These are phyloP conservation scores for Calephelis virginiensis DNA, from an alignment of 1,140 invertebrate species.

Conservation along the genomic window DNA sequence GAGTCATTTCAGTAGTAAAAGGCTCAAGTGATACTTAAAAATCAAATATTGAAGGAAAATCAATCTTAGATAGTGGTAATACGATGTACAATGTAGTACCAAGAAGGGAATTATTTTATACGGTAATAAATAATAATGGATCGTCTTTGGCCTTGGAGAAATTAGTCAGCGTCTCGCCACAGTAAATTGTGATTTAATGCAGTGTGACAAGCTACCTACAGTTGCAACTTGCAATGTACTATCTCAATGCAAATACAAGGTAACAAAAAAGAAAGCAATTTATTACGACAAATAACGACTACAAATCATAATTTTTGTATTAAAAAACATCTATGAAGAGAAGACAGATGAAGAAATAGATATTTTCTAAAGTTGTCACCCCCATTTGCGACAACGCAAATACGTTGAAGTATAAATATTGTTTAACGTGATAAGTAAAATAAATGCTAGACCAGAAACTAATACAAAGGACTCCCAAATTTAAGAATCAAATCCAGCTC, in stretches of 20 bases:
- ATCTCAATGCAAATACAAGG: slow-evolving; percentile 2
- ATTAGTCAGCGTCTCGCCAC: slow-evolving; percentile 65
- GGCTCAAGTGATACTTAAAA: slow-evolving; percentile 57
- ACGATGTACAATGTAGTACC: slow-evolving; percentile 37
- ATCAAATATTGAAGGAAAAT: slow-evolving; percentile 34
- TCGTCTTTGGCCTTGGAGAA: slow-evolving; percentile 70
- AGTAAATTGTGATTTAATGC: slow-evolving; percentile 64
- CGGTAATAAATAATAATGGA: slow-evolving; percentile 75
- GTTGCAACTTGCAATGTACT: not conserved
- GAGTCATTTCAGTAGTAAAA: slow-evolving; percentile 64
- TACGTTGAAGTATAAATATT: too few species aligned
- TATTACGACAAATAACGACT: not conserved
- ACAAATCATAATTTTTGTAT: too few species aligned
- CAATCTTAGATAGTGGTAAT: slow-evolving; percentile 34
- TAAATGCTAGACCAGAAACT: too few species aligned
- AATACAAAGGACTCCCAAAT: too few species aligned
- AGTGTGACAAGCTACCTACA: slow-evolving; percentile 27
- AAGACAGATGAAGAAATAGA: too few species aligned
- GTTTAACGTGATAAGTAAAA: too few species aligned
- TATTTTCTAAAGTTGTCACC: too few species aligned
- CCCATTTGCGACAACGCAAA: too few species aligned
- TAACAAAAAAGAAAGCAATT: slow-evolving; percentile 3
- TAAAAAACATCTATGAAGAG: too few species aligned
- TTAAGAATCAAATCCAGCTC: too few species aligned
- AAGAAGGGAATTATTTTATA: slow-evolving; percentile 59